Evolutionary conservation across 92 coral and sea anemone genomes (phyloP).

Genomic region (Zoanthus sansibaricus): DNA sequence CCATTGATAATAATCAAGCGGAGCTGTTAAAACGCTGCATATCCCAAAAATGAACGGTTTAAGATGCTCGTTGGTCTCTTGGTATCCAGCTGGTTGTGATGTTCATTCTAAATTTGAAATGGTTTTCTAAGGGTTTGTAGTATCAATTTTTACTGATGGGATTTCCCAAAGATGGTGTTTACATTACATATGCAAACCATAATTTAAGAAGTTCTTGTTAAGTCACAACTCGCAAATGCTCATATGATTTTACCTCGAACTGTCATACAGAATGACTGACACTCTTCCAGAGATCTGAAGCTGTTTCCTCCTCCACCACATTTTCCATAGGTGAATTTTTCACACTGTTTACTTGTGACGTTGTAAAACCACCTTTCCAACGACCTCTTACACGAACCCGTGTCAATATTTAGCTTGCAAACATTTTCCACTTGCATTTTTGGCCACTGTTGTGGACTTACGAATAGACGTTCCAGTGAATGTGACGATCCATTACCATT

Average conservation of each 20-base stretch:
- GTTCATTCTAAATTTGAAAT: too few relatives aligned
- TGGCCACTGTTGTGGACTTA: background rate
- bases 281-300: constrained; percentile 36
- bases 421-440: background rate
- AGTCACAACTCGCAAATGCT: background rate
- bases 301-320: constrained; percentile 36
- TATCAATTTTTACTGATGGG: too few relatives aligned
- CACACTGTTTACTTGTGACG: constrained; percentile 9
- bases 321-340: constrained; percentile 24
- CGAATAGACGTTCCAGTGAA: background rate
- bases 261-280: constrained; percentile 14
- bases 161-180: too few relatives aligned
- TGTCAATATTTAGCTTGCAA: background rate
- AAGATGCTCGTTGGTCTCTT: too few relatives aligned
- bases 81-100: too few relatives aligned
- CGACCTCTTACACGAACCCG: constrained; percentile 15
- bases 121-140: too few relatives aligned
- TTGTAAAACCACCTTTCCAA: constrained; percentile 46
- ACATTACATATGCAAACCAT: too few relatives aligned
- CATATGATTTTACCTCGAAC: constrained; percentile 14
- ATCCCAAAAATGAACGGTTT: too few relatives aligned
- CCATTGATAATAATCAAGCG: too few relatives aligned
- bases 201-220: background rate
- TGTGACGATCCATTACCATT: background rate
- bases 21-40: too few relatives aligned